Evolutionary conservation across 2,797 vertebrate species (phyloP), one percentile per base, ranked within the genome.

Genomic region (Paedocypris micromegethes): DNA sequence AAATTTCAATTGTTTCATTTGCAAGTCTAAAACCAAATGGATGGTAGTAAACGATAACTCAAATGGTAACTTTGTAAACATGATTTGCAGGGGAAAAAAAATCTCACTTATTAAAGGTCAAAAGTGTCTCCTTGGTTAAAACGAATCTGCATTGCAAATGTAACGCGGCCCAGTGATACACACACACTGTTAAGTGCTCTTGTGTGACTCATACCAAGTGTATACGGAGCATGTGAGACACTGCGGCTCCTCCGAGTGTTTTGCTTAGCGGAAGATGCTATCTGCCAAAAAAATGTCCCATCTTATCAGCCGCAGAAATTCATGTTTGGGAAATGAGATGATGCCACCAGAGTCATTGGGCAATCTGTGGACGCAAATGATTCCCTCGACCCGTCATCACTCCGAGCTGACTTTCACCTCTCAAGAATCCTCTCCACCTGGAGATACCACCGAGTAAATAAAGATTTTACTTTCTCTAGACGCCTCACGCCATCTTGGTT

Each of bases 281-380:
- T 73, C 72, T 64, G 65, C 54, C 54, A 53, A 47, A 58, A 66
- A 69, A 68, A 49, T 54, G 49, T 43, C 38, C 55, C 49, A 58
- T 69, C 60, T 64, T 69, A 75, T 72, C 74, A 59, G 54, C 55
- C 4, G 2, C 47, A 51, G 69, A 68, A 71, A 72, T 53, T 63
- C 59, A 71, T 63, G 74, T 71, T 75, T 75, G 65, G 60, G 62
- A 59, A 75, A 71, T 72, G 69, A 75, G 66, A 67, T 5, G 58
- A 63, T 58, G 45, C 48, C 46, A 61, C 65, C 38, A 50, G 55
- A 68, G 72, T 57, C 69, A 60, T 64, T 37, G 54, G 56, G 69
- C 69, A 70, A 59, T 57, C 59, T 67, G 47, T 8, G 51, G 62
- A 54, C 41, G 41, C 69, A 68, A 59, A 73, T 69, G 7, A 64